Evolutionary conservation across 2,113 vertebrate genomes (phyloP).

Genomic region (Thryonomys swinderianus): DNA sequence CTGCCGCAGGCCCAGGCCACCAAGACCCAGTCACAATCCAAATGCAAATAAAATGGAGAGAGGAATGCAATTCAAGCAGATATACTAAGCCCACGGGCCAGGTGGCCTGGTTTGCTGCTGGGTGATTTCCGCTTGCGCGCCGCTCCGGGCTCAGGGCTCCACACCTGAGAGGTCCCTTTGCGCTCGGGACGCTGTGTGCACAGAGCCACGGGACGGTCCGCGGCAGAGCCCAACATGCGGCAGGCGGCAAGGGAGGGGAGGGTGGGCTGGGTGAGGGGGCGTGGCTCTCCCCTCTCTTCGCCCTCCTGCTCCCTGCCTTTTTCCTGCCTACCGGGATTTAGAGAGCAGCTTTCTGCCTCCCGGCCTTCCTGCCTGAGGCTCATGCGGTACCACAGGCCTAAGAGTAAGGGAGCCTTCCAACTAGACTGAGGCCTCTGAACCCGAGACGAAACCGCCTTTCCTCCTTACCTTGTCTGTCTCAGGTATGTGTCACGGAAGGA

Average conservation of each 20-base stretch:
- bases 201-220: not conserved
- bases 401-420: not conserved
- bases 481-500: not conserved
- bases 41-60: not conserved
- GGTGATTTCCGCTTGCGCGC: rapidly evolving
- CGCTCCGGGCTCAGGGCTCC: not conserved
- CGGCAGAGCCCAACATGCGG: not conserved
- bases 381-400: not conserved
- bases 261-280: not conserved
- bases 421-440: not conserved
- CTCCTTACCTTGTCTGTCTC: not conserved
- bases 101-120: rapidly evolving
- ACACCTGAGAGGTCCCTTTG: not conserved
- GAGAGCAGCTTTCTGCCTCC: not conserved
- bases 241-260: not conserved
- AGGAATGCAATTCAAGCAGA: too few relatives aligned
- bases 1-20: not conserved
- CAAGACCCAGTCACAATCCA: not conserved
- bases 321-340: not conserved
- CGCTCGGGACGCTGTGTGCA: not conserved
- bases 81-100: rapidly evolving
- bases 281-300: too few relatives aligned
- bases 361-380: not conserved
- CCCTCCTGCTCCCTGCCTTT: too few relatives aligned
- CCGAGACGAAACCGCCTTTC: not conserved